Percentiles rank a stretch among this genome's conserved stretches.
phyloP scores from a whole-genome alignment of 2,888 invertebrate genomes.

The Mactromeris polynyma region DNA sequence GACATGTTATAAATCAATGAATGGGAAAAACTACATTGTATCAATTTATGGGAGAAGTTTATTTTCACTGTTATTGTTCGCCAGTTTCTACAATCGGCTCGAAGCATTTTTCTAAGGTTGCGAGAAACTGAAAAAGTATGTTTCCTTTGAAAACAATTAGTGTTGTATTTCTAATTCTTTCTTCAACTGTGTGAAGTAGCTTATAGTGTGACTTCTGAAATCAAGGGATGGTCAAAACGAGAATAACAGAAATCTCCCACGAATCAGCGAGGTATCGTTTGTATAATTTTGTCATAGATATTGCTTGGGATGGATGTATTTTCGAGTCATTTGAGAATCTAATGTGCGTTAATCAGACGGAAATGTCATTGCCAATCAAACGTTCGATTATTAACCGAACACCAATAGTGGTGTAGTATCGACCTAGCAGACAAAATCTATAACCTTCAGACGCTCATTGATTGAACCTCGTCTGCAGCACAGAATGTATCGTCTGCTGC shows the following conservation, averaged over 20 bases:
- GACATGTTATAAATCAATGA: constrained; percentile 29
- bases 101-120: neutral
- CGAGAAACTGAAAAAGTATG: neutral
- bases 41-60: neutral
- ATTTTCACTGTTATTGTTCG: neutral
- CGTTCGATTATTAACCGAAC: neutral
- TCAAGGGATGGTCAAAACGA: no score
- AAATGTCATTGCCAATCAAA: neutral
- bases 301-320: neutral
- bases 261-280: no score
- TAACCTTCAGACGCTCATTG: neutral
- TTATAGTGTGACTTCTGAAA: no score
- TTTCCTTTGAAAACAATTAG: no score
- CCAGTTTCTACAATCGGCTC: neutral
- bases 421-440: neutral
- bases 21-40: neutral
- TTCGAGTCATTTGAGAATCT: neutral
- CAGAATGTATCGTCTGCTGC: neutral
- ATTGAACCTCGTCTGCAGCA: neutral
- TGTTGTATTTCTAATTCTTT: no score
- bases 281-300: neutral
- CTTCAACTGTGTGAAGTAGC: no score
- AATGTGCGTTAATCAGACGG: neutral
- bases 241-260: no score
- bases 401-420: neutral